phyloP scores from a whole-genome alignment of 2,888 invertebrate species.

The Hemaris fuciformis region DNA sequence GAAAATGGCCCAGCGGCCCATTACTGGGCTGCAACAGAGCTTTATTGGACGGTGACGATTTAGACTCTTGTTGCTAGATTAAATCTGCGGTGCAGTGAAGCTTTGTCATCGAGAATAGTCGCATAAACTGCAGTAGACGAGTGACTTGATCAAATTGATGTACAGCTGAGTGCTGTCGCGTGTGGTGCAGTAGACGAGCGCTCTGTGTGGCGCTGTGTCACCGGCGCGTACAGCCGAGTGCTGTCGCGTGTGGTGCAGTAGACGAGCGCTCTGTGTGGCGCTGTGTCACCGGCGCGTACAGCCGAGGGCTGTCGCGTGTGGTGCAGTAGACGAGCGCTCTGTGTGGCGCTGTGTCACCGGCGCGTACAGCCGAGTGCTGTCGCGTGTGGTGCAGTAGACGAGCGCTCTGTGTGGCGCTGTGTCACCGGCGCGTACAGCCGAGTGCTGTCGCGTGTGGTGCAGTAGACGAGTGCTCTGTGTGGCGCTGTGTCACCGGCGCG shows the following conservation, averaged over 20 bases:
- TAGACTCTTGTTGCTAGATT: constrained; percentile 6
- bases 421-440: no score
- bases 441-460: neutral
- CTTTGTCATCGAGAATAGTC: neutral
- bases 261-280: constrained; percentile 2
- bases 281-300: constrained; percentile 2
- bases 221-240: no score
- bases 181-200: neutral
- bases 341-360: constrained; percentile 3
- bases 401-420: neutral
- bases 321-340: constrained; percentile 5
- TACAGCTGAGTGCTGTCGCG: neutral
- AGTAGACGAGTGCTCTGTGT: no score
- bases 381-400: constrained; percentile 4
- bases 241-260: constrained; percentile 1
- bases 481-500: no score
- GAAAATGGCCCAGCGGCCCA: constrained; percentile 12
- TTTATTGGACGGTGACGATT: constrained; percentile 5
- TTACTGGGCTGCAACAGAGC: constrained; percentile 10
- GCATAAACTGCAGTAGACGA: neutral
- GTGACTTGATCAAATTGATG: no score
- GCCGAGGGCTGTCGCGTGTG: neutral
- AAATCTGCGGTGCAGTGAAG: neutral
- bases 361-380: constrained; percentile 1
- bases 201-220: no score